A percentile compares a stretch with the other conserved stretches of the same genome.
These are phyloP conservation scores for Caenorhabditis uteleia DNA, from an alignment of 2,888 invertebrate genomes.

Conservation along the genomic window DNA sequence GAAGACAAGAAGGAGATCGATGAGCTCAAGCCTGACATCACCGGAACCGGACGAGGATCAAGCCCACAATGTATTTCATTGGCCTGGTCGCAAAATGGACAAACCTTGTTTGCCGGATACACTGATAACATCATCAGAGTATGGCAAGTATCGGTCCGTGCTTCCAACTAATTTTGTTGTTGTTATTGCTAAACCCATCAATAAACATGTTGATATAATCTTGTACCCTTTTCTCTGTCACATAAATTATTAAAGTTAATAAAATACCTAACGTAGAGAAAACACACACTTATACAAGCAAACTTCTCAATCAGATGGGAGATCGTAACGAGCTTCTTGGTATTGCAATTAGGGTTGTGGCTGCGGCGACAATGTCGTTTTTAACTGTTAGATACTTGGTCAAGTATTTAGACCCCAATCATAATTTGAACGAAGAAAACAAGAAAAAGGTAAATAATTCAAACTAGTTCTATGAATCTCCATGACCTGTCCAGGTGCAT, in stretches of 20 bases:
- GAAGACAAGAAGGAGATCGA: conserved; percentile 99
- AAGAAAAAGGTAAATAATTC: conserved; percentile 60
- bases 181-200: conserved; percentile 30
- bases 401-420: conserved; percentile 56
- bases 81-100: conserved; percentile 98
- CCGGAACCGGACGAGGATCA: conserved; percentile 69
- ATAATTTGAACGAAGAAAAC: conserved; percentile 50
- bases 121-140: conserved; percentile 97
- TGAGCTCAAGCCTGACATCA: conserved; percentile 94
- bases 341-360: conserved; percentile 37
- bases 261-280: conserved; percentile 8
- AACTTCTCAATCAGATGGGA: conserved; percentile 14
- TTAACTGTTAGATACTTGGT: conserved; percentile 48
- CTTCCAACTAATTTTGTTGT: conserved; percentile 36
- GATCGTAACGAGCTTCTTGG: conserved; percentile 47
- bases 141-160: conserved; percentile 82
- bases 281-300: background rate
- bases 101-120: conserved; percentile 91
- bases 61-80: conserved; percentile 86
- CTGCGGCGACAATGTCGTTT: conserved; percentile 47
- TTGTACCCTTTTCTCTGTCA: conserved; percentile 5
- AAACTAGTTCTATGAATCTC: conserved; percentile 13
- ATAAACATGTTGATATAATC: conserved; percentile 41
- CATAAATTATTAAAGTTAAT: conserved; percentile 29
- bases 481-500: no score